Evolutionary conservation across 2,797 vertebrate genomes (phyloP).

Genomic region (Lacerta agilis): DNA sequence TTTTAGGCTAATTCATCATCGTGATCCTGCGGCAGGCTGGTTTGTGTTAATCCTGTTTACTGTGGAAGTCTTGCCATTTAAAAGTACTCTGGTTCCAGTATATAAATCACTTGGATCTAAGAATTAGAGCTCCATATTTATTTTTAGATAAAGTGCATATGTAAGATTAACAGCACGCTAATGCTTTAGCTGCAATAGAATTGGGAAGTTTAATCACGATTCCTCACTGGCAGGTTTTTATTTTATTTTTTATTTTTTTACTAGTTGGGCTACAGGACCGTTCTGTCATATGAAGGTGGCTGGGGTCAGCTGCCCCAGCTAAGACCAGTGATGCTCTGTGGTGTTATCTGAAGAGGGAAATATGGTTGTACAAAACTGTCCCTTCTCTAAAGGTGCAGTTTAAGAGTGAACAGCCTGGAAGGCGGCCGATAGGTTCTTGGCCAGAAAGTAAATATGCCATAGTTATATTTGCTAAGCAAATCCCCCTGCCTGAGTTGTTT

Average conservation of each 20-base stretch:
- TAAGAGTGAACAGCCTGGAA: not conserved
- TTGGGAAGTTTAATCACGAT: conserved; percentile 26
- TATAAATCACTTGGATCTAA: conserved; percentile 48
- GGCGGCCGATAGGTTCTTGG: not conserved
- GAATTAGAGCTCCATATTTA: conserved; percentile 47
- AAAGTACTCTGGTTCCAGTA: conserved; percentile 50
- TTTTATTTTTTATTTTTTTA: not conserved
- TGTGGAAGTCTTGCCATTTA: conserved; percentile 52
- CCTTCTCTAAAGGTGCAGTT: not conserved
- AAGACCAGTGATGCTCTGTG: not conserved
- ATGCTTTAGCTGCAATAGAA: conserved; percentile 15
- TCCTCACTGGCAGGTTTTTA: not conserved
- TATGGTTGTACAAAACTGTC: not conserved
- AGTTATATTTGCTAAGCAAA: not conserved
- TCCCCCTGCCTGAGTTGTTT: not conserved
- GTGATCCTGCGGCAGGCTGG: conserved; percentile 26
- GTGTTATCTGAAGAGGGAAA: not conserved
- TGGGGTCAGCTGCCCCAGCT: not conserved
- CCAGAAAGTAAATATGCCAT: not conserved
- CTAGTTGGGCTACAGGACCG: not conserved
- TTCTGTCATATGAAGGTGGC: not conserved
- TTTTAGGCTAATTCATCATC: conserved; percentile 67
- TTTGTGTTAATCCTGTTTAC: conserved; percentile 65
- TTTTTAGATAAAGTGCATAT: conserved; percentile 39
- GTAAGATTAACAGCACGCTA: conserved; percentile 34